Evolutionary conservation across 2,797 vertebrate species (phyloP).

Genomic region (Spea hammondii): DNA sequence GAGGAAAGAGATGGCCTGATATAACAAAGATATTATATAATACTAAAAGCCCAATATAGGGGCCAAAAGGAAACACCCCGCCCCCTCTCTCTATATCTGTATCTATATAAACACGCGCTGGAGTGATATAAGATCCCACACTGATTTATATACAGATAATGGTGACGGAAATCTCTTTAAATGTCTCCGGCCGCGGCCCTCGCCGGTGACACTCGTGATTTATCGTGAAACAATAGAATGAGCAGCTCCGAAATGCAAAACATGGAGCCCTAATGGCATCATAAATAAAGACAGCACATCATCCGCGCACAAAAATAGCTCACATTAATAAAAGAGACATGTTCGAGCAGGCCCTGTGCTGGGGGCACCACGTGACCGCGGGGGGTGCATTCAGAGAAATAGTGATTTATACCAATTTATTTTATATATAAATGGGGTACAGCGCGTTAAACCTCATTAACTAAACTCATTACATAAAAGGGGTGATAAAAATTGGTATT

Average conservation of each 20-base stretch:
- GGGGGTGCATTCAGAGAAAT: background rate
- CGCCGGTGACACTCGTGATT: slow-evolving; percentile 24
- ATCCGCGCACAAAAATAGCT: slow-evolving; percentile 30
- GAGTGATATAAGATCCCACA: too few species aligned
- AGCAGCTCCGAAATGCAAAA: slow-evolving; percentile 2
- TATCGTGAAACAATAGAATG: slow-evolving; percentile 3
- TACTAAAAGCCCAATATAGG: too few species aligned
- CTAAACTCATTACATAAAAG: too few species aligned
- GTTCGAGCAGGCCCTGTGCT: slow-evolving; percentile 5
- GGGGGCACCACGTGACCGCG: slow-evolving; percentile 5
- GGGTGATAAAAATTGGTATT: background rate
- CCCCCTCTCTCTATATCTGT: too few species aligned
- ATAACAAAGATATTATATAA: too few species aligned
- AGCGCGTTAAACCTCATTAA: background rate
- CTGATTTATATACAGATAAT: too few species aligned
- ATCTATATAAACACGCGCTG: too few species aligned
- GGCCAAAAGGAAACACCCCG: too few species aligned
- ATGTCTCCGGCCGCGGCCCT: too few species aligned
- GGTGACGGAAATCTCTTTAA: too few species aligned
- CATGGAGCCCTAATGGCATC: slow-evolving; percentile 28
- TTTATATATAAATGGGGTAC: background rate
- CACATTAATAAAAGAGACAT: slow-evolving; percentile 43
- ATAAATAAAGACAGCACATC: slow-evolving; percentile 34
- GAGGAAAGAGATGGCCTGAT: too few species aligned
- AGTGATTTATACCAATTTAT: background rate